phyloP scores from a whole-genome alignment of 2,797 vertebrate genomes.

The Hemitrygon akajei region DNA sequence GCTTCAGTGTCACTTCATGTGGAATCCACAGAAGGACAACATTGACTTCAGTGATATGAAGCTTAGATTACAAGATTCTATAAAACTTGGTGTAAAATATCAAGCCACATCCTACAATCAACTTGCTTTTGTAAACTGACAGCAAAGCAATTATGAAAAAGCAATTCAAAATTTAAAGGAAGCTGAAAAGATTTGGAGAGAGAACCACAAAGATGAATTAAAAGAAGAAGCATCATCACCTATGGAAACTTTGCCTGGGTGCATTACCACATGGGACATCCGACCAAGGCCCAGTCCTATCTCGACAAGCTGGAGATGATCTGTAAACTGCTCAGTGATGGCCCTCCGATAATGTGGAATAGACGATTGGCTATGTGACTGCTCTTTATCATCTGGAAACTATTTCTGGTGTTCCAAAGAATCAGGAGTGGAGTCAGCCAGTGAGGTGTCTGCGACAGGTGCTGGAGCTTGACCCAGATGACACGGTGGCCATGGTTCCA shows the following conservation, averaged over 20 bases:
- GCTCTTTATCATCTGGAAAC: neutral
- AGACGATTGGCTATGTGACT: conserved; percentile 28
- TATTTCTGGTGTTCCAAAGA: neutral
- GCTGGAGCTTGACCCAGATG: neutral
- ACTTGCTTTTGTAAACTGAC: conserved; percentile 51
- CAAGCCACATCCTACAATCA: conserved; percentile 48
- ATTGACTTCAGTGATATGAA: neutral
- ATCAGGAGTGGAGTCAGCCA: neutral
- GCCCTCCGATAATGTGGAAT: conserved; percentile 44
- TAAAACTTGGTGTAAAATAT: conserved; percentile 40
- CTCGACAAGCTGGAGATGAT: conserved; percentile 44
- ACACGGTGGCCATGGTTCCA: neutral
- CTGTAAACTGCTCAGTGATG: conserved; percentile 45
- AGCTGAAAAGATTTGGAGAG: conserved; percentile 43
- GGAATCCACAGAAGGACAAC: neutral
- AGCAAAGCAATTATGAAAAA: conserved; percentile 40
- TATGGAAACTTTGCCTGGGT: conserved; percentile 58
- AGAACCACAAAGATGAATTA: conserved; percentile 32
- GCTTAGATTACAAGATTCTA: neutral
- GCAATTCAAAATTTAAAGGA: conserved; percentile 48
- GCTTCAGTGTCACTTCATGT: neutral
- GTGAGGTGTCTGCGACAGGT: neutral
- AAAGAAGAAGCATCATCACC: conserved; percentile 43
- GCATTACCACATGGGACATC: conserved; percentile 46
- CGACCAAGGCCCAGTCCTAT: conserved; percentile 43